A percentile compares a stretch with the other conserved stretches of the same genome.
phyloP scores from a whole-genome alignment of 2,888 invertebrate genomes.

The Dasypogon diadema region DNA sequence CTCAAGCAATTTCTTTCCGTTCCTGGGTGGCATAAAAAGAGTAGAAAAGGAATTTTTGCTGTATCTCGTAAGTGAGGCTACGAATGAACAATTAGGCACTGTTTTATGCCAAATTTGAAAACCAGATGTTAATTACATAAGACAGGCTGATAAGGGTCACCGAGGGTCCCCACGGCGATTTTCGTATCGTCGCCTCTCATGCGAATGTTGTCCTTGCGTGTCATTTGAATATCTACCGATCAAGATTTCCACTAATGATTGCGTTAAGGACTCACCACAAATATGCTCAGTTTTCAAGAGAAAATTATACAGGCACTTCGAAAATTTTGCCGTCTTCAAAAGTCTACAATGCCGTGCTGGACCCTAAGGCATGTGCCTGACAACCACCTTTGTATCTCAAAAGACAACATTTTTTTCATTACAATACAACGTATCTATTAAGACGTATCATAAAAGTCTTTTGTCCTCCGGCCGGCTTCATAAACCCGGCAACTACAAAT shows the following conservation, averaged over 20 bases:
- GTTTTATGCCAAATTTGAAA: constrained; percentile 1
- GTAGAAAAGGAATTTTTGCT: neutral
- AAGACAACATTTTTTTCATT: neutral
- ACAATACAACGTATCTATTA: constrained; percentile 35
- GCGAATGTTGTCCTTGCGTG: constrained; percentile 6
- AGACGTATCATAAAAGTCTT: neutral
- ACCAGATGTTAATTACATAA: constrained; percentile 31
- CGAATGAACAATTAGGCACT: neutral
- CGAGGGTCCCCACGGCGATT: neutral
- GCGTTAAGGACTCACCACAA: constrained; percentile 42
- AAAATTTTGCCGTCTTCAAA: neutral
- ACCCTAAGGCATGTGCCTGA: constrained; percentile 20
- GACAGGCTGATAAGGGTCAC: constrained; percentile 5
- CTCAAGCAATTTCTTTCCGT: constrained; percentile 42
- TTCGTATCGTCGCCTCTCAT: constrained; percentile 20
- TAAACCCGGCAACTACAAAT: constrained; percentile 34
- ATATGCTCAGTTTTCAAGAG: neutral
- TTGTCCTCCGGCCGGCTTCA: constrained; percentile 20
- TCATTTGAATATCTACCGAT: constrained; percentile 10
- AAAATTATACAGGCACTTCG: constrained; percentile 13
- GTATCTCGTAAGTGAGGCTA: neutral
- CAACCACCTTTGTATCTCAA: constrained; percentile 8
- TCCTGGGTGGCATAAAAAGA: constrained; percentile 43
- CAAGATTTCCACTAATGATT: constrained; percentile 31
- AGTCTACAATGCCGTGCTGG: neutral